Conservation (phyloP, 2,888 invertebrate species). For the Metalampra italica region DNA sequence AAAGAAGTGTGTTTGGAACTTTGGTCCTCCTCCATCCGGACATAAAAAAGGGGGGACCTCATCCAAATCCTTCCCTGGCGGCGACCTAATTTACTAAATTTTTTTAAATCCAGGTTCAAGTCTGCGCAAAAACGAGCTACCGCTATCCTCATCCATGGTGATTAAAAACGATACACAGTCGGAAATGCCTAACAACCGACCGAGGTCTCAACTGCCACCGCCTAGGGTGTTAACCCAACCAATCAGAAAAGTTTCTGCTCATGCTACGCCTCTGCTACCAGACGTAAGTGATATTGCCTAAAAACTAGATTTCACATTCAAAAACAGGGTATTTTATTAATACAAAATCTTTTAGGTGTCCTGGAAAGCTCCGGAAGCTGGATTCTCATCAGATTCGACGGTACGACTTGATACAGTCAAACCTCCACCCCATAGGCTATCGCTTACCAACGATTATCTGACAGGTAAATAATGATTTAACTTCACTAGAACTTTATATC, state of each 20-base stretch:
- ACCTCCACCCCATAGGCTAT: conserved; percentile 63
- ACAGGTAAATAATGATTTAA: conserved; percentile 48
- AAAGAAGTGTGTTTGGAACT: too few relatives aligned
- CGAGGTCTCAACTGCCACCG: conserved; percentile 48
- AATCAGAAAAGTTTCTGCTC: conserved; percentile 60
- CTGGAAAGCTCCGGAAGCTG: conserved; percentile 70
- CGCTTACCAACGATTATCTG: conserved; percentile 73
- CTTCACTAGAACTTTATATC: neutral
- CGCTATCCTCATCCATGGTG: conserved; percentile 79
- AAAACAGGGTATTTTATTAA: too few relatives aligned
- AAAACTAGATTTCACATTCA: neutral
- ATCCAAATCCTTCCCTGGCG: too few relatives aligned
- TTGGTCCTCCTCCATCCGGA: too few relatives aligned
- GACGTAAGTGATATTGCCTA: conserved; percentile 45
- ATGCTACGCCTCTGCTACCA: conserved; percentile 57
- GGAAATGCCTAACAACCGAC: conserved; percentile 80
- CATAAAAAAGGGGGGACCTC: too few relatives aligned
- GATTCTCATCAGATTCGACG: conserved; percentile 63
- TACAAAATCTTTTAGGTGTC: conserved; percentile 47
- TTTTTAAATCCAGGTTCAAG: conserved; percentile 44
- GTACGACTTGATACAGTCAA: conserved; percentile 54
- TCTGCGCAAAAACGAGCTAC: conserved; percentile 78
- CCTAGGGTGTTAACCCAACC: conserved; percentile 52
- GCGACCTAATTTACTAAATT: too few relatives aligned
- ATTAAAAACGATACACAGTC: conserved; percentile 89